Evolutionary conservation across 2,888 invertebrate species (phyloP), one percentile per base, ranked within the genome.

Genomic region (Tillus elongatus): DNA sequence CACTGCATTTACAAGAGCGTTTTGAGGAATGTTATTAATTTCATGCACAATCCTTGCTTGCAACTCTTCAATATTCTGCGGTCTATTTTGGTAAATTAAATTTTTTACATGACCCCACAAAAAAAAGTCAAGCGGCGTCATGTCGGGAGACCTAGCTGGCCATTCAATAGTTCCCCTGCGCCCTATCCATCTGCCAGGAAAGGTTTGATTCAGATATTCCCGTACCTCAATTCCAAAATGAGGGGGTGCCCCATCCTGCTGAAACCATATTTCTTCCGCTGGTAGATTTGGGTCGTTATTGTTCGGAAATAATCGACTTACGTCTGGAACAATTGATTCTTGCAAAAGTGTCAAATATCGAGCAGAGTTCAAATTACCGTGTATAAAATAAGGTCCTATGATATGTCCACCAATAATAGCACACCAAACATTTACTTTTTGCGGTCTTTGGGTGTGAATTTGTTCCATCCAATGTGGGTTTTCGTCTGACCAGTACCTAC

Each of bases 111-210:
- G n/a, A n/a, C n/a, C n/a, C n/a, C n/a, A n/a, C n/a, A n/a, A n/a
- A n/a, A n/a, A n/a, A n/a, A n/a, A n/a, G n/a, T n/a, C n/a, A n/a
- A n/a, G n/a, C n/a, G n/a, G n/a, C n/a, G n/a, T n/a, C n/a, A n/a
- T n/a, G n/a, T n/a, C n/a, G n/a, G n/a, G n/a, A n/a, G n/a, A n/a
- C n/a, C n/a, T n/a, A n/a, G n/a, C n/a, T n/a, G n/a, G n/a, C n/a
- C n/a, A n/a, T n/a, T n/a, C n/a, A n/a, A 19, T 19, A 8, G 24
- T 6, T 19, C 24, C 24, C n/a, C 24, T 6, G 6, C 24, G 24
- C 24, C n/a, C 24, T 19, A 19, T 19, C 24, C 24, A 19, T n/a
- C 24, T 8, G 24, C n/a, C n/a, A 19, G n/a, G 24, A 19, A 19
- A 19, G 6, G n/a, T n/a, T 6, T 19, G 6, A n/a, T 19, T 19